phyloP scores from a whole-genome alignment of 2,113 vertebrate genomes.

The Phylloscopus whistleri region DNA sequence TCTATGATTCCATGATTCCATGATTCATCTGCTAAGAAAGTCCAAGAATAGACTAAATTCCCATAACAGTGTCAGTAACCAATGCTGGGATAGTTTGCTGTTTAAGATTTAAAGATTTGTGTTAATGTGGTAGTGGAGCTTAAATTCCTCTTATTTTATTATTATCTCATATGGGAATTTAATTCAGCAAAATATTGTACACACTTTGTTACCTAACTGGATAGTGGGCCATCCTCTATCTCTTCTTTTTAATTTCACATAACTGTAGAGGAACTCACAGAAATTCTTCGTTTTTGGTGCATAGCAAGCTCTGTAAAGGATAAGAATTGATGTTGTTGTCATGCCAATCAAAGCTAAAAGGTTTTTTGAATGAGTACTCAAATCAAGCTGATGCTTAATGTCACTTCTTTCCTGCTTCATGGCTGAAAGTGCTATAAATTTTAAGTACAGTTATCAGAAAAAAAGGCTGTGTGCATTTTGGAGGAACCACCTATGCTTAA shows the following conservation, averaged over 20 bases:
- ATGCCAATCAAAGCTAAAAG: constrained; percentile 17
- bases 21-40: neutral
- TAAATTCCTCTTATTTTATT: neutral
- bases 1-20: neutral
- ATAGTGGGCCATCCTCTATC: neutral
- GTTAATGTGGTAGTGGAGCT: neutral
- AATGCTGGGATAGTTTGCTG: neutral
- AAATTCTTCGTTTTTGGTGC: neutral
- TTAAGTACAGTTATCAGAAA: neutral
- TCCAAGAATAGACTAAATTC: neutral
- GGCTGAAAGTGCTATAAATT: constrained; percentile 25
- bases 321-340: neutral
- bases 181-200: neutral
- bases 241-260: neutral
- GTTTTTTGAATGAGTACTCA: neutral
- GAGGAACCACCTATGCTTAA: neutral
- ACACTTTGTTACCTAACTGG: neutral
- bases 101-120: neutral
- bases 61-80: neutral
- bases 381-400: constrained; percentile 6
- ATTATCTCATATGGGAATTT: neutral
- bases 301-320: neutral
- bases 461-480: neutral
- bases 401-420: neutral
- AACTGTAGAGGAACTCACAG: neutral